Conservation (phyloP, 2,888 invertebrate species). For the Anodontia alba region DNA sequence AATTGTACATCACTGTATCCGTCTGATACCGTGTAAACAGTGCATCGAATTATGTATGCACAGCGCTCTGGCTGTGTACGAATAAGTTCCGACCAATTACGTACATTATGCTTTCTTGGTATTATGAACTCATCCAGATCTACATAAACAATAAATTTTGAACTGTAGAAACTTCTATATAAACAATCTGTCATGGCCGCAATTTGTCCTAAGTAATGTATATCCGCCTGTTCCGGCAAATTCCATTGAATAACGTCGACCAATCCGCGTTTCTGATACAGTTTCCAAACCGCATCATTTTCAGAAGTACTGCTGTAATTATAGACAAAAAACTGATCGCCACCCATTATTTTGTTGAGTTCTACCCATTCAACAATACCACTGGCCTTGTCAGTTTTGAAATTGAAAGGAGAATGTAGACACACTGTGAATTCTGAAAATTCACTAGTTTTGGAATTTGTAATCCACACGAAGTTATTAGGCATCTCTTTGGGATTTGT, state of each 20-base stretch:
- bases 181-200: slow-evolving; percentile 83
- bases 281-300: slow-evolving; percentile 68
- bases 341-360: slow-evolving; percentile 80
- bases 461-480: slow-evolving; percentile 10
- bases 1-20: slow-evolving; percentile 26
- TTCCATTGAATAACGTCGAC: slow-evolving; percentile 79
- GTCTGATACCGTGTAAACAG: slow-evolving; percentile 77
- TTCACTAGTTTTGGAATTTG: neutral
- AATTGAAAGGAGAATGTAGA: slow-evolving; percentile 71
- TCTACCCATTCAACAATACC: slow-evolving; percentile 82
- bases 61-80: neutral
- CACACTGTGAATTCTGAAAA: slow-evolving; percentile 70
- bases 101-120: slow-evolving; percentile 63
- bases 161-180: slow-evolving; percentile 72
- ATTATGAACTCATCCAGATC: slow-evolving; percentile 83
- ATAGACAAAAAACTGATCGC: slow-evolving; percentile 79
- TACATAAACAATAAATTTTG: slow-evolving; percentile 76
- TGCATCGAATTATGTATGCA: slow-evolving; percentile 64
- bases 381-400: slow-evolving; percentile 67
- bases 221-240: slow-evolving; percentile 69
- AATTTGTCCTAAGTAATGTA: slow-evolving; percentile 83
- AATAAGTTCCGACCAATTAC: slow-evolving; percentile 69
- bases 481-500: neutral
- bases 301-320: slow-evolving; percentile 72
- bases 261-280: slow-evolving; percentile 67